Evolutionary conservation across 2,888 invertebrate genomes (phyloP).

Genomic region (Metacarcinus magister): DNA sequence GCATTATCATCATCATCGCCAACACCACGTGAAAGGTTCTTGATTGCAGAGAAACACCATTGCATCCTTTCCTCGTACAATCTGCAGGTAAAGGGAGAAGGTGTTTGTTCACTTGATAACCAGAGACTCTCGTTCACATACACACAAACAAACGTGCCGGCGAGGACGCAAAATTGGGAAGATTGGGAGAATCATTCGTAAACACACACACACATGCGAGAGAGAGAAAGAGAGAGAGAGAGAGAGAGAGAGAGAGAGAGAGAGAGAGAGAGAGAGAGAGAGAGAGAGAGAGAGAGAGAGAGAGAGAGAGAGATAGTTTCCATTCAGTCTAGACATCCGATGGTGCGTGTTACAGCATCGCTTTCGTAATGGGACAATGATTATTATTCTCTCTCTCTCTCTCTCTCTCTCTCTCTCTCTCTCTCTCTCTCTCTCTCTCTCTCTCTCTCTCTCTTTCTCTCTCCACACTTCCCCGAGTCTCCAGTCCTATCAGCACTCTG

Average conservation of each 20-base stretch:
- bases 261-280: no score
- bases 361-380: neutral
- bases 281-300: no score
- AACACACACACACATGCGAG: neutral
- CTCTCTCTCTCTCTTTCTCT: neutral
- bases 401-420: conserved; percentile 26
- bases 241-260: no score
- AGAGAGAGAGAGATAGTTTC: no score
- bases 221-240: no score
- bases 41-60: neutral
- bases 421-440: conserved; percentile 26
- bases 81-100: no score
- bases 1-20: conserved; percentile 15
- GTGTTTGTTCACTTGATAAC: neutral
- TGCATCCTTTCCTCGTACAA: no score
- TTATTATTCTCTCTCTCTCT: neutral
- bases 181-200: neutral
- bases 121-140: neutral
- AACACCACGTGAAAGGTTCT: neutral
- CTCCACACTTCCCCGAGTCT: no score
- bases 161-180: no score
- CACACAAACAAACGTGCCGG: neutral
- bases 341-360: no score
- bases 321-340: no score
- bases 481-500: neutral